Base-by-base conservation (phyloP, 1,140 invertebrate genomes). In the Drosophila trapezifrons region DNA sequence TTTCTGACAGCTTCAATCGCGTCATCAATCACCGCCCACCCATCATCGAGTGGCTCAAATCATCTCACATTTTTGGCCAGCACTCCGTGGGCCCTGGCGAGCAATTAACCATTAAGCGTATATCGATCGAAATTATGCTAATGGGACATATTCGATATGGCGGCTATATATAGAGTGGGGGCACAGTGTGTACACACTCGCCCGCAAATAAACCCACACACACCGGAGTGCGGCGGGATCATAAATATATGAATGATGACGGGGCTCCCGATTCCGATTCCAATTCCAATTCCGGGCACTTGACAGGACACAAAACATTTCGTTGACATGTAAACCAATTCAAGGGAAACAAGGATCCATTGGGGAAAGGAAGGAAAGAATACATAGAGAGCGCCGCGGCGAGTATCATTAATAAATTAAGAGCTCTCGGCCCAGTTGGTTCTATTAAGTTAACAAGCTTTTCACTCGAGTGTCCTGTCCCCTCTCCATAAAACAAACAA, bases 391-490 rank as follows among this genome's bases (percentile, higher is more conserved):
- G 38, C 52, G 12, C 20, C n/a, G 54, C 29, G 17, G 49, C 42
- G 13, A 46, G 71, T 72, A 70, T 86, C 82, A 86, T 86, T 86
- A 86, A 86, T 86, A 86, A 86, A 82, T 87, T 76, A 85, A 84
- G 66, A 74, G 43, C 57, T 67, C 56, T 56, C 56, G 27, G 40
- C 29, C 56, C 42, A 56, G 55, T 75, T 73, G 72, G 75, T 73
- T 74, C 78, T 86, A 86, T 86, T 86, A 82, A 76, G 75, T 86
- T 86, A 86, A 82, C 83, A 86, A 86, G 82, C 78, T 79, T 86
- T 86, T 87, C 83, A 80, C 77, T 84, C 83, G 67, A 83, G 80
- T 83, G 80, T 63, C 70, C 66, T 66, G 27, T 8, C 15, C 18
- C 9, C 12, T 10, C 18, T 17, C 20, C 27, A 10, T 32, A 54